Evolutionary conservation across 2,797 vertebrate genomes (phyloP).

Genomic region (Heterohyrax brucei): DNA sequence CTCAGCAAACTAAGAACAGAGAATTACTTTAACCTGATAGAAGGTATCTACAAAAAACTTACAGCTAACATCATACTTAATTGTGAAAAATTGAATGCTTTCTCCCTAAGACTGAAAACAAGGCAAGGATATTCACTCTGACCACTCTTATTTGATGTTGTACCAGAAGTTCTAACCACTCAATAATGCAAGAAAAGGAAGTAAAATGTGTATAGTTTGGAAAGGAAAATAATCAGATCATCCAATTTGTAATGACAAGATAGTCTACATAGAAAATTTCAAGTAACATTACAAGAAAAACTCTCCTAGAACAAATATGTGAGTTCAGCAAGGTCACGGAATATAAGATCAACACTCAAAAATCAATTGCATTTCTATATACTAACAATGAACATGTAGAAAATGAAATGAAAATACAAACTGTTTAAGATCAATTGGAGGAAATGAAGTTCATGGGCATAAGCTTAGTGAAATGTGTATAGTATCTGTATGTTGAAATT

Average conservation of each 20-base stretch:
- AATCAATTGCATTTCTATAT: conserved; percentile 10
- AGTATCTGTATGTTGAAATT: not conserved
- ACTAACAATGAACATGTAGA: not conserved
- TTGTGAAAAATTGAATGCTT: not conserved
- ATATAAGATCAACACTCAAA: not conserved
- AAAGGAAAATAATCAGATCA: conserved; percentile 26
- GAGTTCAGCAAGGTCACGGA: not conserved
- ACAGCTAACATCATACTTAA: not conserved
- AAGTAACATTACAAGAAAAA: not conserved
- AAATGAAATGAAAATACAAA: conserved; percentile 21
- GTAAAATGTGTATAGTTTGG: not conserved
- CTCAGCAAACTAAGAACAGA: not conserved
- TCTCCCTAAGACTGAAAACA: not conserved
- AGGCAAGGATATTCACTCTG: too few species aligned
- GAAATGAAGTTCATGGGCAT: conserved; percentile 14
- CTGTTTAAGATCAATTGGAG: not conserved
- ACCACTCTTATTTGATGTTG: not conserved
- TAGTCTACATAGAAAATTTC: not conserved
- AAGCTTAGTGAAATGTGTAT: not conserved
- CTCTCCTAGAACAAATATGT: not conserved
- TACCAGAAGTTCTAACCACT: conserved; percentile 32
- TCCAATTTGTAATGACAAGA: conserved; percentile 13
- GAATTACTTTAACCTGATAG: not conserved
- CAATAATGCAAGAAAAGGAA: conserved; percentile 6
- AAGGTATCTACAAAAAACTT: not conserved